Percentiles rank a stretch among this genome's conserved stretches.
These are phyloP conservation scores for Callipepla californica DNA, from an alignment of 2,113 vertebrate species.

Conservation along the genomic window DNA sequence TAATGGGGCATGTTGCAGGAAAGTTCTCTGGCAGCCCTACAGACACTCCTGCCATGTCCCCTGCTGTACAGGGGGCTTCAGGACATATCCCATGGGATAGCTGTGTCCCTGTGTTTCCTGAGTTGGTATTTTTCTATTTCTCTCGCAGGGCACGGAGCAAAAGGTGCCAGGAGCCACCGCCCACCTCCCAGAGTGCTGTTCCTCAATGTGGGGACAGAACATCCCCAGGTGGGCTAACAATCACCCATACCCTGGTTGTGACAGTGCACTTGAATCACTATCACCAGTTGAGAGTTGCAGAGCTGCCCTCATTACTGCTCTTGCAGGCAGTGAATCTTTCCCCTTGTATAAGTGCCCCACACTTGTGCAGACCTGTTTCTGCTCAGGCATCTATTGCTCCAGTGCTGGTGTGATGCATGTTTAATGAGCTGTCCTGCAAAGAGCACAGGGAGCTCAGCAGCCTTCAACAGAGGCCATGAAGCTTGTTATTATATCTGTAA, in stretches of 20 bases:
- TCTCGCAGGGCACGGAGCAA: not conserved
- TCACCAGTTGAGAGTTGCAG: not conserved
- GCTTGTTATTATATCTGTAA: not conserved
- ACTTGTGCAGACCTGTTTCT: not conserved
- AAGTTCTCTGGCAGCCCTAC: fast-evolving
- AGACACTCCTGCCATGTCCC: fast-evolving
- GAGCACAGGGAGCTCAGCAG: not conserved
- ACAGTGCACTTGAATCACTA: not conserved
- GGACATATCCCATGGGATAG: not conserved
- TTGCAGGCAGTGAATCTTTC: not conserved
- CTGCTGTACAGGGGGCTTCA: fast-evolving
- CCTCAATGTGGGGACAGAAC: not conserved
- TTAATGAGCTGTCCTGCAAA: not conserved
- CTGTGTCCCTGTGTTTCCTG: fast-evolving
- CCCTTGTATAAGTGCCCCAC: not conserved
- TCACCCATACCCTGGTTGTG: fast-evolving
- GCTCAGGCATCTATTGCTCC: not conserved
- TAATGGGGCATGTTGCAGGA: not conserved
- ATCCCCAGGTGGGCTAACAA: fast-evolving
- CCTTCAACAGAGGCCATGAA: not conserved
- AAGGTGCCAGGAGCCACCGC: not conserved
- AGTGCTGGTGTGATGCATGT: not conserved
- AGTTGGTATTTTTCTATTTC: not conserved
- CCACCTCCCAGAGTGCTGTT: not conserved
- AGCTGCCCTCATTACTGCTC: not conserved